Conservation (phyloP, 2,113 vertebrate genomes). For the Thamnophis sirtalis region DNA sequence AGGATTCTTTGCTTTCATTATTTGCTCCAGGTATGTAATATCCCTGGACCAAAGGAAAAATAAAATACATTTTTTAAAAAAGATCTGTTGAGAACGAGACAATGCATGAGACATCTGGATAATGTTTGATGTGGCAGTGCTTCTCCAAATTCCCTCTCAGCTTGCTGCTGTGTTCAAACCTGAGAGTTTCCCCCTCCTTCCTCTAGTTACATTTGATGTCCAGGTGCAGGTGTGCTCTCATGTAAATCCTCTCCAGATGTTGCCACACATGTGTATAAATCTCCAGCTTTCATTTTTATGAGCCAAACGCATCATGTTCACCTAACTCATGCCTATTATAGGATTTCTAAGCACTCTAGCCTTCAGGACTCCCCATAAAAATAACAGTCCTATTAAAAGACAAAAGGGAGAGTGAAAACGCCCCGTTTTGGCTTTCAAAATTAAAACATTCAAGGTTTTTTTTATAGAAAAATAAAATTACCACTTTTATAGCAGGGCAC, state of each 20-base stretch:
- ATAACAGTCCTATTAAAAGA: neutral
- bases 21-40: conserved; percentile 23
- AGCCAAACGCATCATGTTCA: neutral
- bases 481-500: neutral
- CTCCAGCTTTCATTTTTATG: conserved; percentile 34
- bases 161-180: neutral
- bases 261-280: conserved; percentile 31
- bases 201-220: conserved; percentile 35
- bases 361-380: neutral
- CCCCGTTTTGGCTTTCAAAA: neutral
- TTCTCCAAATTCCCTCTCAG: neutral
- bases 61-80: conserved; percentile 2
- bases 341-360: neutral
- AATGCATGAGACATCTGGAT: conserved; percentile 30
- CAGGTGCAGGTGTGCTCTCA: conserved; percentile 39
- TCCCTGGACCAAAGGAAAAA: conserved; percentile 40
- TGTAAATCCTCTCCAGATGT: conserved; percentile 32
- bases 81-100: conserved; percentile 19
- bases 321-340: neutral
- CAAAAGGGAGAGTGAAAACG: neutral
- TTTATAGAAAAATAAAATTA: neutral
- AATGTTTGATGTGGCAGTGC: conserved; percentile 16
- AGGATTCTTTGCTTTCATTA: neutral
- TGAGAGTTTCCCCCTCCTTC: neutral
- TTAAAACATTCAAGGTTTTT: neutral